These are phyloP conservation scores for Timema cristinae DNA, from an alignment of 2,888 invertebrate genomes.

Conservation along the genomic window DNA sequence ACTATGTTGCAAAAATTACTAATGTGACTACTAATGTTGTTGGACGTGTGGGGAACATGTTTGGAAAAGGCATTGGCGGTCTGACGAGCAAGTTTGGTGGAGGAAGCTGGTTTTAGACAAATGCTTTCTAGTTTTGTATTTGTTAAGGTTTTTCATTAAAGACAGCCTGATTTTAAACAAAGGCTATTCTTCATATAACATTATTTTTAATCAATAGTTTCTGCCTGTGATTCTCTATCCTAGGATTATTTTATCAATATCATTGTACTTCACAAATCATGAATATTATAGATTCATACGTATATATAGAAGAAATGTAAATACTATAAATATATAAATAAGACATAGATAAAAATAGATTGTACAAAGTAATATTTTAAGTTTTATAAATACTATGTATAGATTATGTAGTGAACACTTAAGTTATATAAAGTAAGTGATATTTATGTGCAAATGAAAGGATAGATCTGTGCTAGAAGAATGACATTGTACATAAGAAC, in stretches of 20 bases:
- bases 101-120: constrained; percentile 75
- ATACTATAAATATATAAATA: constrained; percentile 30
- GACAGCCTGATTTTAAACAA: constrained; percentile 15
- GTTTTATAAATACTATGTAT: too few relatives aligned
- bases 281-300: not conserved
- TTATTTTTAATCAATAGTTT: constrained; percentile 32
- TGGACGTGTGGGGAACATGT: constrained; percentile 83
- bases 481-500: too few relatives aligned
- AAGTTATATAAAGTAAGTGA: too few relatives aligned
- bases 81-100: constrained; percentile 84
- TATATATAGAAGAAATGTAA: constrained; percentile 26
- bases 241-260: constrained; percentile 4
- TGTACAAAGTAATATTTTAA: constrained; percentile 15
- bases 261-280: too few relatives aligned
- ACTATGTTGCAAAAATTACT: constrained; percentile 68
- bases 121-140: constrained; percentile 14
- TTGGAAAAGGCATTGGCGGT: constrained; percentile 87
- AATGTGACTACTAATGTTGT: constrained; percentile 81
- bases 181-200: too few relatives aligned
- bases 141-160: constrained; percentile 18
- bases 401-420: too few relatives aligned
- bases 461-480: too few relatives aligned
- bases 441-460: too few relatives aligned
- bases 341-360: constrained; percentile 4
- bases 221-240: constrained; percentile 33